Base-by-base conservation (phyloP, 1,140 invertebrate genomes). In the Drosophila cardini region DNA sequence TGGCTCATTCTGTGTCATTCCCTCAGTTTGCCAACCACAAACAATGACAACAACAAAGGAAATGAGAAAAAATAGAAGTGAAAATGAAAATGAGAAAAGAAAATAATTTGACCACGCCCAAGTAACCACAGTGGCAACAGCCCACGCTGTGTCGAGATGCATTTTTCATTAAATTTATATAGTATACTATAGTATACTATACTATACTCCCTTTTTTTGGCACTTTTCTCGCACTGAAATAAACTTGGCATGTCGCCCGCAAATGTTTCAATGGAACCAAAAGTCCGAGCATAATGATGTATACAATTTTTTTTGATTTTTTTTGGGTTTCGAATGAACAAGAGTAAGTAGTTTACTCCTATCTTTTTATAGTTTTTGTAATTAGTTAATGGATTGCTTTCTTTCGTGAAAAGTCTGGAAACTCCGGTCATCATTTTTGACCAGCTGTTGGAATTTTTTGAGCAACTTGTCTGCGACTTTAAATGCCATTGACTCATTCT, bases 371-470 rank as follows among this genome's bases (percentile, higher is more conserved):
- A 72, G 48, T 67, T 72, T 26, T 68, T 60, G 63, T 60, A 72
- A 72, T 72, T 68, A 68, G 70, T 68, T 72, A 72, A 72, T 72
- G 70, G 63, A 72, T 60, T 50, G 43, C 42, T n/a, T 16, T 18
- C 38, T 26, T 34, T 46, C 21, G 1, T 26, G 26, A 52, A 52
- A 46, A 16, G 5, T 16, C 26, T 52, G 18, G 46, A 21, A 30
- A 48, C 18, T 9, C n/a, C 13, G 34, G 50, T 4, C 38, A 48
- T 53, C 46, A 43, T 34, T 63, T 52, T 52, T 10, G 60, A n/a
- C 18, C 60, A 63, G 61, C 62, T 45, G 38, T 58, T 58, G 34
- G 26, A 45, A 52, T 36, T 63, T 63, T 26, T 52, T 65, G 53
- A 32, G 55, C 34, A 65, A 46, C 42, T 57, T n/a, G 11, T 57